Base-by-base conservation (phyloP, 1,140 invertebrate species). In the Pantala flavescens region DNA sequence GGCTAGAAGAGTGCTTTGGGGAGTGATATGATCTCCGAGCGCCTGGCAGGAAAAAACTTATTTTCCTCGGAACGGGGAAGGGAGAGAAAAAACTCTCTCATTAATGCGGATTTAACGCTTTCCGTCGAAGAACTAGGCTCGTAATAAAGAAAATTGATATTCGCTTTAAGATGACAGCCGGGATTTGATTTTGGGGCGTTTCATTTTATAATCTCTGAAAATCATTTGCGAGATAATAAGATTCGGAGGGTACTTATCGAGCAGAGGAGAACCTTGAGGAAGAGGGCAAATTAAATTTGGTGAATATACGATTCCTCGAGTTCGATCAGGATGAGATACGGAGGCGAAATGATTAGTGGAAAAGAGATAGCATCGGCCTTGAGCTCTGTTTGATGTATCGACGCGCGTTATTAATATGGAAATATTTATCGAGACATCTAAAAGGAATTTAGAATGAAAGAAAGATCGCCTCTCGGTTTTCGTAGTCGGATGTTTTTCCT, bases 51-150 rank as follows among this genome's bases (percentile, higher is more conserved):
- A 63, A 63, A 63, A 63, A 63, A 63, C 49, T 63, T 63, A 63
- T 63, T 63, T 63, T 63, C 49, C 49, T 63, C 12, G 28, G 28
- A 36, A 9, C 28, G 28, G 28, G 28, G 28, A 63, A 9, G 28
- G 28, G 28, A 63, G 49, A 12, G n/a, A 63, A 14, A 63, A 63
- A 63, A 63, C 2, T 3, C 49, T 1, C 49, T 63, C 49, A 63
- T 63, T 63, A 63, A 63, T 63, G 49, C 49, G 49, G 49, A 63
- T 63, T 63, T 63, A 63, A 63, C 49, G 49, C 49, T 63, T 63
- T 63, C 16, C 49, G 49, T 63, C 49, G 49, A 63, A 63, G 49
- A 21, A 63, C 16, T 19, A 63, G 49, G 49, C n/a, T 21, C n/a
- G 49, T 63, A 21, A 63, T 63, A 63, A 63, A 63, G 49, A 63